Base-by-base conservation (phyloP, 92 coral and sea anemone genomes). In the Bergia sp. region DNA sequence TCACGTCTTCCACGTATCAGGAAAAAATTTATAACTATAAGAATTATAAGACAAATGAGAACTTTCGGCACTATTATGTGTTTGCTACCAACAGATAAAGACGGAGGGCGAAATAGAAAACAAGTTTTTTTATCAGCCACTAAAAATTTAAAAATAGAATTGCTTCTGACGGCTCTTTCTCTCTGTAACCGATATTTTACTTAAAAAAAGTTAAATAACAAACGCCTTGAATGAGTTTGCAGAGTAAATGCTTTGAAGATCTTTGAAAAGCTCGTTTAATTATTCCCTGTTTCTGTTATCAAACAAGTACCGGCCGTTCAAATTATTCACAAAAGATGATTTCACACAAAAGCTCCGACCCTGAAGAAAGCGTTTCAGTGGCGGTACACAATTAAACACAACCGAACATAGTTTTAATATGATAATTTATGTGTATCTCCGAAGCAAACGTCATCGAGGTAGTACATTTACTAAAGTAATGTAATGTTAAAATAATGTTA, bases 351-450 rank as follows among this genome's bases (percentile, higher is more conserved):
- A 41, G 80, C 53, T 13, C 80, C 80, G 23, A 50, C 80, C n/a
- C 53, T 9, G 80, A 16, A 21, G 23, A 16, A 41, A 74, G 10
- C 45, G 9, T 4, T 12, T 4, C 18, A 12, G 39, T 13, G 21
- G 44, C 47, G 11, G 80, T 76, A 41, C 50, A 76, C 41, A 0
- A 76, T 76, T 76, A 76, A 41, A 76, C 53, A 76, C 41, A 41
- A 76, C 80, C 80, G 53, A n/a, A 13, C 39, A 12, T 73, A 12
- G 37, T 39, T 73, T 37, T 37, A 72, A 38, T 53, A 76, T 41
- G 80, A 44, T 40, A 76, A 76, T 76, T 76, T 39, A 41, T 76
- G 80, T 41, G 23, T 50, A 76, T 76, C 53, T 69, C 36, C 53
- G 80, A 76, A 40, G 80, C 43, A 41, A 76, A 39, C 47, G 45